Evolutionary conservation across 2,113 vertebrate genomes (phyloP).

Genomic region (Cichladusa arquata): DNA sequence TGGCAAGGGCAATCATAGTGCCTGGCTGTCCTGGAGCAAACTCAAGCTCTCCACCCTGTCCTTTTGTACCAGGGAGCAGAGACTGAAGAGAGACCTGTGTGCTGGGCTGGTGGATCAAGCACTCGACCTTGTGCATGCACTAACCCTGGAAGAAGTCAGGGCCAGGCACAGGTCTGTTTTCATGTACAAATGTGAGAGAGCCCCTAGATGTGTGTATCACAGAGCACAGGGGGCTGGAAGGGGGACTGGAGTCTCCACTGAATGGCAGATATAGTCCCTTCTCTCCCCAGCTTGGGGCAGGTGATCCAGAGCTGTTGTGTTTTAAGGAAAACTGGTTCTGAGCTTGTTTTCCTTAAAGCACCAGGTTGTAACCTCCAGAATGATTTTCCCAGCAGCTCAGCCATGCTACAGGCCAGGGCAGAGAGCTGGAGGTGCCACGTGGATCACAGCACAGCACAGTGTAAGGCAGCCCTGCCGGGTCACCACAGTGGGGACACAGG

Average conservation of each 20-base stretch:
- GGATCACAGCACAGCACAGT: rapidly evolving
- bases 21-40: neutral
- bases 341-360: neutral
- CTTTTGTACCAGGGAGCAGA: neutral
- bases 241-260: neutral
- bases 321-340: neutral
- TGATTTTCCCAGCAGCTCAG: neutral
- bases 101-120: neutral
- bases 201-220: rapidly evolving
- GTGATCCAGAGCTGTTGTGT: neutral
- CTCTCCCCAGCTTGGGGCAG: neutral
- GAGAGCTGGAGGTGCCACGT: neutral
- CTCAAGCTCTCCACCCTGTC: neutral
- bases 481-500: rapidly evolving
- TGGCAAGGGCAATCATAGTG: neutral
- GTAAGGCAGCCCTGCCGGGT: neutral
- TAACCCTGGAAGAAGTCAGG: neutral
- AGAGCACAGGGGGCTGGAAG: neutral
- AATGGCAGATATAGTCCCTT: neutral
- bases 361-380: neutral
- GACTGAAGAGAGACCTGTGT: neutral
- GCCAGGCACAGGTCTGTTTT: neutral
- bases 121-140: neutral
- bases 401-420: neutral
- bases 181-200: neutral